Conservation (phyloP, 2,888 invertebrate species). For the Ditula angustiorana region DNA sequence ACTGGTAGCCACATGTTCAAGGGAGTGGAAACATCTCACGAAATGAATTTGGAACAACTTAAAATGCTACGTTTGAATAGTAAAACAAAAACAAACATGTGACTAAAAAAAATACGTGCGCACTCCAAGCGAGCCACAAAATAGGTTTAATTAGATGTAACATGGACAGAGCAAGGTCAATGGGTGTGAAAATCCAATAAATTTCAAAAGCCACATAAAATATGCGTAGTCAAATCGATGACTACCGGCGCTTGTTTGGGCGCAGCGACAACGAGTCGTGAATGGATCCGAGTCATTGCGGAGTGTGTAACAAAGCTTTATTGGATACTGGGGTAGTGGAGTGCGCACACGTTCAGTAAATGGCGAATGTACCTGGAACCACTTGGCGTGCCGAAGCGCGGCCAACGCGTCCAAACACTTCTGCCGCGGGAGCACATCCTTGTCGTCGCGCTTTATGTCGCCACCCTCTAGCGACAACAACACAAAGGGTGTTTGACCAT, state of each 20-base stretch:
- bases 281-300: background rate
- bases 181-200: conserved; percentile 36
- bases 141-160: conserved; percentile 17
- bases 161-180: conserved; percentile 22
- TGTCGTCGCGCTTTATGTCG: conserved; percentile 90
- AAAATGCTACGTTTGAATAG: conserved; percentile 55
- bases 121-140: conserved; percentile 58
- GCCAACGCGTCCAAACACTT: conserved; percentile 99
- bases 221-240: conserved; percentile 9
- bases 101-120: conserved; percentile 79
- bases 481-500: conserved; percentile 93
- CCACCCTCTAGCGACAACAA: conserved; percentile 86
- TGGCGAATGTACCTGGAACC: conserved; percentile 97
- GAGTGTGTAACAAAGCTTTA: conserved; percentile 33
- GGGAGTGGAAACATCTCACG: conserved; percentile 56
- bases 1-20: conserved; percentile 84
- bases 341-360: conserved; percentile 74
- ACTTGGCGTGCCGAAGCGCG: conserved; percentile 99
- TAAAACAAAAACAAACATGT: conserved; percentile 78
- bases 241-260: conserved; percentile 7
- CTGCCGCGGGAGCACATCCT: conserved; percentile 99
- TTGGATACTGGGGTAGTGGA: conserved; percentile 51
- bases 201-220: conserved; percentile 23
- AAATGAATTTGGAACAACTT: conserved; percentile 43
- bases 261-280: conserved; percentile 6